These are phyloP conservation scores for Macrosiphum euphorbiae DNA, from an alignment of 2,888 invertebrate genomes.

Conservation along the genomic window DNA sequence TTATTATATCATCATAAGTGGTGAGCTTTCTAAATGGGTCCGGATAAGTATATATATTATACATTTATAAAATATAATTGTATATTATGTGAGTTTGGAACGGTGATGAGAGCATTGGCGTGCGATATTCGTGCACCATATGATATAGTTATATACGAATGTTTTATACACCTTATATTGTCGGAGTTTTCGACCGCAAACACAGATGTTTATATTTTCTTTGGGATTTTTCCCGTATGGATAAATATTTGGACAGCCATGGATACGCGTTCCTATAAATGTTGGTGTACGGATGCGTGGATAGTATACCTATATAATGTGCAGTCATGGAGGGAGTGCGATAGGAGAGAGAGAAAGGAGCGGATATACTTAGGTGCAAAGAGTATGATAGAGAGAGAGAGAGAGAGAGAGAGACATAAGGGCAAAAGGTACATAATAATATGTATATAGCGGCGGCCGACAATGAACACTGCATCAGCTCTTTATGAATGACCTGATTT, in stretches of 20 bases:
- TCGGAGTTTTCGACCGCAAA: slow-evolving; percentile 50
- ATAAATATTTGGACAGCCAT: slow-evolving; percentile 63
- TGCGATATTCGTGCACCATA: background rate
- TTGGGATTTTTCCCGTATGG: slow-evolving; percentile 51
- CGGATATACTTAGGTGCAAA: background rate
- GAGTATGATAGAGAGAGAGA: background rate
- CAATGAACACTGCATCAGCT: slow-evolving; percentile 37
- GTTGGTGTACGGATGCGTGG: background rate
- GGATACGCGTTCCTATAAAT: slow-evolving; percentile 13
- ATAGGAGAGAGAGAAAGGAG: background rate
- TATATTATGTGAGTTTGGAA: background rate
- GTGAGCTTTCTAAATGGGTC: background rate
- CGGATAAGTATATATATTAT: too few relatives aligned
- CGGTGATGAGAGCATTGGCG: background rate
- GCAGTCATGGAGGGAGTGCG: background rate
- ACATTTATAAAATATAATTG: background rate
- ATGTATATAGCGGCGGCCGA: background rate
- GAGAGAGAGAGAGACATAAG: background rate
- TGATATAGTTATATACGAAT: background rate
- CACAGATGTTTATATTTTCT: slow-evolving; percentile 63
- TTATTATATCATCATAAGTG: background rate
- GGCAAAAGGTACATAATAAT: slow-evolving; percentile 7
- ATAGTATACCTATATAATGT: background rate
- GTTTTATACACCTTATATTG: slow-evolving; percentile 25
- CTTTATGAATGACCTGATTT: slow-evolving; percentile 51